Conservation (phyloP, 2,113 vertebrate species). For the Hystrix brachyura region DNA sequence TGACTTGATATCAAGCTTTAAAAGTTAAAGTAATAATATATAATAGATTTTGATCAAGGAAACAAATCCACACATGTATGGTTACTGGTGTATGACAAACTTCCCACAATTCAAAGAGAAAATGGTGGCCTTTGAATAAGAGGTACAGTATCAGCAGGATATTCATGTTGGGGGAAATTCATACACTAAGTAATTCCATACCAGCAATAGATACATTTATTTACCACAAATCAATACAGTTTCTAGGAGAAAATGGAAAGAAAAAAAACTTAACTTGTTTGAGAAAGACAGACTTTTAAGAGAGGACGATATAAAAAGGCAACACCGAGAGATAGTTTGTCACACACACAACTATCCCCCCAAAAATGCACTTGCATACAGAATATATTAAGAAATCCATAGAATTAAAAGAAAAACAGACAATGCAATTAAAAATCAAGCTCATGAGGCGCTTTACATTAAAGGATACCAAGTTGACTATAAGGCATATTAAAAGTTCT, state of each 20-base stretch:
- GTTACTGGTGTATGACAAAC: background rate
- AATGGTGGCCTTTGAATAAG: background rate
- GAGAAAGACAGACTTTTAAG: background rate
- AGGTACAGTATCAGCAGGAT: background rate
- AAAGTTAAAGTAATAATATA: background rate
- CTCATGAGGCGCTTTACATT: background rate
- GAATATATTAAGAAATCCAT: background rate
- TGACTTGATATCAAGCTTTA: background rate
- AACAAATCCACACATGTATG: background rate
- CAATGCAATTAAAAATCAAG: background rate
- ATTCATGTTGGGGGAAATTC: background rate
- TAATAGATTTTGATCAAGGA: background rate
- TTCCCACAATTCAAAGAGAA: background rate
- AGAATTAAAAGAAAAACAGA: background rate
- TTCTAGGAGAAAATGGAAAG: background rate
- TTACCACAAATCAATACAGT: background rate
- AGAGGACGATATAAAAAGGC: background rate
- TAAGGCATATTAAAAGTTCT: background rate
- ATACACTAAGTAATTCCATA: background rate
- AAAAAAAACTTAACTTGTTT: background rate
- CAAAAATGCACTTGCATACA: background rate
- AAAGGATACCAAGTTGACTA: background rate
- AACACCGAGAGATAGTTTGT: background rate
- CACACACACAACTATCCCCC: no score
- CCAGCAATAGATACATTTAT: background rate